Conservation (phyloP, 2,797 vertebrate species). For the Peromyscus eremicus region DNA sequence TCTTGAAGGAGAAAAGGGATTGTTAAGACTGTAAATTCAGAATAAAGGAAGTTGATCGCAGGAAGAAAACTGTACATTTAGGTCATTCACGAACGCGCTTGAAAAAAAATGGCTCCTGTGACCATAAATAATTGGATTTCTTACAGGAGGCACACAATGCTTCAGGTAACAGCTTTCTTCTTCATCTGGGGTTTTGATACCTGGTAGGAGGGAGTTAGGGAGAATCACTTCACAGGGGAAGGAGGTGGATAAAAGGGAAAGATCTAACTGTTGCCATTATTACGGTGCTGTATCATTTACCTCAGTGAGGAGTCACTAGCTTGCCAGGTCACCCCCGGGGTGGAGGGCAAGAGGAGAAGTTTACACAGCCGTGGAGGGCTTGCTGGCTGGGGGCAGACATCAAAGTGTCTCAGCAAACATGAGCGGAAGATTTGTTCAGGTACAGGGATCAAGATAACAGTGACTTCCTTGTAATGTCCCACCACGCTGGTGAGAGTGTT, state of each 20-base stretch:
- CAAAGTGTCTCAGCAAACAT: slow-evolving; percentile 74
- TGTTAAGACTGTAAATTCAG: not conserved
- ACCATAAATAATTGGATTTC: slow-evolving; percentile 82
- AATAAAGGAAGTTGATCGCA: not conserved
- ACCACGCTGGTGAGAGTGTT: not conserved
- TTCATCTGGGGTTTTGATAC: slow-evolving; percentile 73
- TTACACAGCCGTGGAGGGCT: slow-evolving; percentile 35
- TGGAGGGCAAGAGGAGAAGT: slow-evolving; percentile 54
- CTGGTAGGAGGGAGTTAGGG: slow-evolving; percentile 54
- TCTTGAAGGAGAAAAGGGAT: not conserved
- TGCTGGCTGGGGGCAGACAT: slow-evolving; percentile 56
- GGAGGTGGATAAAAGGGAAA: slow-evolving; percentile 64
- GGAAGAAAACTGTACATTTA: slow-evolving; percentile 66
- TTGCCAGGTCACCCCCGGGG: slow-evolving; percentile 33
- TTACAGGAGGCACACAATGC: slow-evolving; percentile 66
- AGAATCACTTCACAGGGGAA: slow-evolving; percentile 46
- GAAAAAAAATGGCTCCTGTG: slow-evolving; percentile 66
- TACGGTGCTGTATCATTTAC: slow-evolving; percentile 13
- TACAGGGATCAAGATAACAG: slow-evolving; percentile 68
- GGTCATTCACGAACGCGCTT: slow-evolving; percentile 69
- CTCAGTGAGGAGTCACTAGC: slow-evolving; percentile 64
- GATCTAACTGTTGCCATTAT: slow-evolving; percentile 36
- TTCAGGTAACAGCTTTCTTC: slow-evolving; percentile 69
- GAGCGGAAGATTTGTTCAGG: slow-evolving; percentile 72
- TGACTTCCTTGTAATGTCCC: slow-evolving; percentile 23